Base-by-base conservation (phyloP, 1,140 invertebrate species). In the Rhagoletis pomonella region DNA sequence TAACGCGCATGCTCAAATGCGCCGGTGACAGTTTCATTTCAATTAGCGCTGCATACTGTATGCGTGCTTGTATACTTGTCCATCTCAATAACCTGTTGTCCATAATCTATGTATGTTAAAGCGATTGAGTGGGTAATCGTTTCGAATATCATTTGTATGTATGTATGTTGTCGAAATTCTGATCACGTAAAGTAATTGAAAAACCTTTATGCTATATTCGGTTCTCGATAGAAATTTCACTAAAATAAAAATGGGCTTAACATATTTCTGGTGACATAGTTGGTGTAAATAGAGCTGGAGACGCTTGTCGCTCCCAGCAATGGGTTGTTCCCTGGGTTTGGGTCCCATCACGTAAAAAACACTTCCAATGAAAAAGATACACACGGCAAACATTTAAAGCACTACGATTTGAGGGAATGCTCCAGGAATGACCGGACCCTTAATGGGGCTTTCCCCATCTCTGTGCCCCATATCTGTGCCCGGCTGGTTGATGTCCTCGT, bases 11-110 rank as follows among this genome's bases (percentile, higher is more conserved):
- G 47, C 73, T 19, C 47, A 81, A 81, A 55, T 81, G 47, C 73
- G 73, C 73, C 73, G 73, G 73, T 81, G 73, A 81, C 73, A 81
- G 47, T 81, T 55, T 55, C 73, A 81, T 19, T 81, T 81, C 73
- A 50, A 81, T 73, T 73, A 73, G 67, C 44, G 17, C 67, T 14
- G 44, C 1, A 17, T 4, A 17, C 64, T 17, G 60, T 62, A 14
- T 62, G 60, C 4, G 60, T n/a, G 17, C 17, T 4, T 62, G 60
- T 62, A 14, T 6, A 14, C 50, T 17, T 3, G 67, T 29, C 29
- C 1, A 29, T 29, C 29, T 29, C 29, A 29, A 29, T 14, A 58
- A 55, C 47, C 47, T 19, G 73, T 81, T 81, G 73, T 7, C 73
- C 73, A 50, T 81, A 55, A 55, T 81, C 73, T 81, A 58, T 81